These are phyloP conservation scores for Psittacula echo DNA, from an alignment of 2,797 vertebrate genomes.

Conservation along the genomic window DNA sequence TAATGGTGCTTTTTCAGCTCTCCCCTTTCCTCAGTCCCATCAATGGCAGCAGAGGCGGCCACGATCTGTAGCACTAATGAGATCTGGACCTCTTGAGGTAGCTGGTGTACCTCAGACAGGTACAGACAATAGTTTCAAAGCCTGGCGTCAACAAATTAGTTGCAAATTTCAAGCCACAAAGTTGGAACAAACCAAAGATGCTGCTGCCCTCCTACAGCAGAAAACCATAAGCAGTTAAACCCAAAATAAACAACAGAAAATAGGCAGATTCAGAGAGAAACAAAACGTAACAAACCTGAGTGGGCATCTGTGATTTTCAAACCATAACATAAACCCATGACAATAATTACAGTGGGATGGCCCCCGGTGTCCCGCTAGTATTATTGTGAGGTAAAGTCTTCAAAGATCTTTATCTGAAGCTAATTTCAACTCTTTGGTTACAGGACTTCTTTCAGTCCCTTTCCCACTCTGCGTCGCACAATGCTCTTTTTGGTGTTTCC, in stretches of 20 bases:
- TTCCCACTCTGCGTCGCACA: slow-evolving; percentile 23
- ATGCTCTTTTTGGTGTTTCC: slow-evolving; percentile 27
- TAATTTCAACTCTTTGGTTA: neutral
- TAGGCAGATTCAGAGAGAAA: neutral
- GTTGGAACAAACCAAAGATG: neutral
- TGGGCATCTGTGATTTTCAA: neutral
- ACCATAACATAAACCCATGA: neutral
- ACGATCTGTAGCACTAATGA: fast-evolving
- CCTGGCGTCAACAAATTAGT: neutral
- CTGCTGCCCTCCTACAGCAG: neutral
- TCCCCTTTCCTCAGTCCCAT: neutral
- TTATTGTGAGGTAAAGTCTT: neutral
- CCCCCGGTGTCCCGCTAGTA: neutral
- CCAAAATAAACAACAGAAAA: neutral
- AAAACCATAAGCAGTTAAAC: neutral
- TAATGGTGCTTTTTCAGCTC: neutral
- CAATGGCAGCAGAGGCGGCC: neutral
- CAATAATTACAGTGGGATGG: neutral
- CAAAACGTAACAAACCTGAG: neutral
- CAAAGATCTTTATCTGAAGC: slow-evolving; percentile 14
- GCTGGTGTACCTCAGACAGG: neutral
- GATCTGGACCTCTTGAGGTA: neutral
- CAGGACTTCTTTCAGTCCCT: neutral
- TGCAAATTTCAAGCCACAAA: neutral
- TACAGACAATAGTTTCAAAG: neutral